These are phyloP conservation scores for Margaritifera margaritifera DNA, from an alignment of 2,888 invertebrate species.

Conservation along the genomic window DNA sequence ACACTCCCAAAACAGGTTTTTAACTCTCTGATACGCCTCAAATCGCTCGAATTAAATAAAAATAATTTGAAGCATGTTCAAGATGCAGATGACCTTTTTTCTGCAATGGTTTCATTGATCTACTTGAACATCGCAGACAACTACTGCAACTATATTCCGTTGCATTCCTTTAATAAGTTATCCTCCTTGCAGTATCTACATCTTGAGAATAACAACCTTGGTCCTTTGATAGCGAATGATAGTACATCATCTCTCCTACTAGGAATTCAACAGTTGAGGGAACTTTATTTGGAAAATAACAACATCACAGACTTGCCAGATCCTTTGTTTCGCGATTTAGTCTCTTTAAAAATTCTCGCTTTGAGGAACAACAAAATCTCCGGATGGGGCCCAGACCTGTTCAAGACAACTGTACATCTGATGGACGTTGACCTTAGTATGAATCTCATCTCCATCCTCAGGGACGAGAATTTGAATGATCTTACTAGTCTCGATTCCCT, in stretches of 20 bases:
- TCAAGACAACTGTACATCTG: conserved; percentile 27
- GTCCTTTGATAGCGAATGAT: conserved; percentile 38
- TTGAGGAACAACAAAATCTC: conserved; percentile 81
- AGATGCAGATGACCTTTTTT: conserved; percentile 29
- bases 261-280: conserved; percentile 39
- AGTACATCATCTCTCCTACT: conserved; percentile 35
- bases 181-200: conserved; percentile 39
- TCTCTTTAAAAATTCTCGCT: conserved; percentile 77
- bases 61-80: conserved; percentile 61
- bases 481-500: conserved; percentile 79
- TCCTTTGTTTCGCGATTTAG: conserved; percentile 78
- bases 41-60: conserved; percentile 84
- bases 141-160: conserved; percentile 35
- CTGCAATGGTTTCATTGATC: conserved; percentile 33
- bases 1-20: conserved; percentile 73
- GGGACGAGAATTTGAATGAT: conserved; percentile 75
- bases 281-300: conserved; percentile 64
- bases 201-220: conserved; percentile 50
- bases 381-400: conserved; percentile 39
- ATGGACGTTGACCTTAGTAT: conserved; percentile 56
- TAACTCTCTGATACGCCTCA: conserved; percentile 75
- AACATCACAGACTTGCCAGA: conserved; percentile 62
- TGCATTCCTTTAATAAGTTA: conserved; percentile 35
- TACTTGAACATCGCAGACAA: conserved; percentile 54
- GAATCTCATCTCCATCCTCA: conserved; percentile 66